phyloP scores from a whole-genome alignment of 2,113 vertebrate species.

The Carettochelys insculpta region DNA sequence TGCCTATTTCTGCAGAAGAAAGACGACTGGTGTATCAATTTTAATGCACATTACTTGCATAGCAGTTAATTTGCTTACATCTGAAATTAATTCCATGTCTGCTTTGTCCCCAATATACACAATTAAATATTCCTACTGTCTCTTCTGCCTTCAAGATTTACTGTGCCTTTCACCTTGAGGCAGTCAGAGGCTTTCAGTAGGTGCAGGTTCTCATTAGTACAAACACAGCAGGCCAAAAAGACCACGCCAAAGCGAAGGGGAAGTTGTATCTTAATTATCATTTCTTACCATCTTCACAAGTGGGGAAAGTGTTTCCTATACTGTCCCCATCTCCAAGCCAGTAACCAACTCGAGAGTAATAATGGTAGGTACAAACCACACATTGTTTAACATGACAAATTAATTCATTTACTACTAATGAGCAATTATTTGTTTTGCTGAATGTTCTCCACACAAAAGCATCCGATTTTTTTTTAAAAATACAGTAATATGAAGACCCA shows the following conservation, averaged over 20 bases:
- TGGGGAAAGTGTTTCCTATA: neutral
- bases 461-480: neutral
- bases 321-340: neutral
- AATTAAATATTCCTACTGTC: neutral
- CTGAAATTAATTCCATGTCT: neutral
- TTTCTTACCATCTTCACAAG: neutral
- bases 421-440: neutral
- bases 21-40: too few species aligned
- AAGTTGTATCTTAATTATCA: neutral
- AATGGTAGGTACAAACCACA: neutral
- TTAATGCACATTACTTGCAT: neutral
- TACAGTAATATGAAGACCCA: neutral
- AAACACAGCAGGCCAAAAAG: neutral
- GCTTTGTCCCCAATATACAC: neutral
- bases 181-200: neutral
- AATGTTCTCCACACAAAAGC: neutral
- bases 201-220: neutral
- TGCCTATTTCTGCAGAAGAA: neutral
- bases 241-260: fast-evolving
- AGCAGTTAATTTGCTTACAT: neutral
- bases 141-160: neutral
- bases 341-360: neutral
- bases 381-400: too few species aligned
- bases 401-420: neutral
- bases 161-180: neutral